Conservation (phyloP, 92 coral and sea anemone genomes). For the Pocillopora grandis region DNA sequence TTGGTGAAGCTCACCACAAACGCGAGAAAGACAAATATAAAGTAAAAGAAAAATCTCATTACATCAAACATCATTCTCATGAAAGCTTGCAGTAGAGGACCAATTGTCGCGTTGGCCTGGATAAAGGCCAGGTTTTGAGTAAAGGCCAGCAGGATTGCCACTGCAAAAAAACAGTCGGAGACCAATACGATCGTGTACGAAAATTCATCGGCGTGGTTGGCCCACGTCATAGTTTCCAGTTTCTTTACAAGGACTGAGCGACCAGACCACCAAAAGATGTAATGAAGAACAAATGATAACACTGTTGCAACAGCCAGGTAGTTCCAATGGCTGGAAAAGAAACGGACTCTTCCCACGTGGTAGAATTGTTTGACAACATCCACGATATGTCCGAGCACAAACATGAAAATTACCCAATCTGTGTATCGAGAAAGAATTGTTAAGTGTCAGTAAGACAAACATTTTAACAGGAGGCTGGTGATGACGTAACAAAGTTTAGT, state of each 20-base stretch:
- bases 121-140: constrained; percentile 59
- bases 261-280: constrained; percentile 68
- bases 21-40: constrained; percentile 69
- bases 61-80: constrained; percentile 71
- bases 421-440: neutral
- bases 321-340: constrained; percentile 81
- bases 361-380: constrained; percentile 62
- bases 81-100: constrained; percentile 73
- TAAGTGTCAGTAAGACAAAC: neutral
- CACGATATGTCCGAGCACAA: constrained; percentile 64
- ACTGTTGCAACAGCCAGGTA: constrained; percentile 66
- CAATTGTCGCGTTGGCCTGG: constrained; percentile 68
- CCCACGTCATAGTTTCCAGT: constrained; percentile 17
- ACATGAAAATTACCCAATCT: constrained; percentile 65
- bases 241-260: constrained; percentile 29
- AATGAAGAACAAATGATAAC: constrained; percentile 56
- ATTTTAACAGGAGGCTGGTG: too few species aligned
- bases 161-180: constrained; percentile 66
- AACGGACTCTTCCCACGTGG: constrained; percentile 64
- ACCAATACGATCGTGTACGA: constrained; percentile 47
- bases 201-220: neutral
- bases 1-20: constrained; percentile 74
- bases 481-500: too few species aligned
- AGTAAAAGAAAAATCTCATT: constrained; percentile 71
- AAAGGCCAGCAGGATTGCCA: constrained; percentile 74